phyloP scores from a whole-genome alignment of 2,888 invertebrate genomes.

The Blastobasis adustella region DNA sequence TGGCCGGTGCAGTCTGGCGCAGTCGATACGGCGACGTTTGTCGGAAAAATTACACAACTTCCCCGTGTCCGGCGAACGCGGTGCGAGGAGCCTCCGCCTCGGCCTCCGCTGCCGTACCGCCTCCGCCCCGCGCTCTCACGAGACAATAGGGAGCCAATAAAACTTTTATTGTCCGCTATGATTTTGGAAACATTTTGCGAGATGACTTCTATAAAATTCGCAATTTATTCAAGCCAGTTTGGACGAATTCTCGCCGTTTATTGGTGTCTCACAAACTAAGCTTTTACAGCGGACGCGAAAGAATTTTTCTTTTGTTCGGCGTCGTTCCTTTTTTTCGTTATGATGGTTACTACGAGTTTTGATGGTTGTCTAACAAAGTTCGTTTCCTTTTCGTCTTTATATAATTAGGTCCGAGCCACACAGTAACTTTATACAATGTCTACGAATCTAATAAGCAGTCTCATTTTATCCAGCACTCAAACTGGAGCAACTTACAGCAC shows the following conservation, averaged over 20 bases:
- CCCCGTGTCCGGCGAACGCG: slow-evolving; percentile 33
- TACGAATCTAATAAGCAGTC: no score
- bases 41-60: slow-evolving; percentile 54
- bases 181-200: slow-evolving; percentile 62
- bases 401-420: neutral
- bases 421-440: no score
- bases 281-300: slow-evolving; percentile 27
- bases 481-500: no score
- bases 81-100: slow-evolving; percentile 8
- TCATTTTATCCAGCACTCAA: no score
- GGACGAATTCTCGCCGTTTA: slow-evolving; percentile 38
- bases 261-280: slow-evolving; percentile 34
- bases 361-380: neutral
- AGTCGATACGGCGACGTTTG: slow-evolving; percentile 27
- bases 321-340: slow-evolving; percentile 13
- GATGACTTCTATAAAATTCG: slow-evolving; percentile 63
- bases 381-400: slow-evolving; percentile 1
- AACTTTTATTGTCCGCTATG: slow-evolving; percentile 65
- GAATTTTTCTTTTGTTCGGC: slow-evolving; percentile 21
- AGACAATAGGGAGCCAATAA: slow-evolving; percentile 63
- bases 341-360: slow-evolving; percentile 19
- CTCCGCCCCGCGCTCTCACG: slow-evolving; percentile 24
- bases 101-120: slow-evolving; percentile 24
- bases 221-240: slow-evolving; percentile 49
- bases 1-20: slow-evolving; percentile 25